Conservation (phyloP, 2,888 invertebrate genomes). For the Amblyteles armatorius region DNA sequence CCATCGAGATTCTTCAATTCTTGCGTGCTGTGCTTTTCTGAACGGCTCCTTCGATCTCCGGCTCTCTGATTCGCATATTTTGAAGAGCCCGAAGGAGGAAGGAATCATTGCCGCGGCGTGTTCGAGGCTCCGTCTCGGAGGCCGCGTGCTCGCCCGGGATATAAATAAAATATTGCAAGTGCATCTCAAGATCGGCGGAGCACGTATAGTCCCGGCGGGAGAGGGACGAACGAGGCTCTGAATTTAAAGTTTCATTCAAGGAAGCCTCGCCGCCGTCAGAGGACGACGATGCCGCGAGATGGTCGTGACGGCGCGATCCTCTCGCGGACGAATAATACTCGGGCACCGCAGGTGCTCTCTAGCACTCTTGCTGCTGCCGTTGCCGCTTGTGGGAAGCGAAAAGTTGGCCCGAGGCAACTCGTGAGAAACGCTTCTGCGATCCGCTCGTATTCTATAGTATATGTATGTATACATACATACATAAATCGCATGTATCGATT, state of each 20-base stretch:
- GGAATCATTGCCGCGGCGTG: background rate
- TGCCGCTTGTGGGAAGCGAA: slow-evolving; percentile 60
- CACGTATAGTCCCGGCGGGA: slow-evolving; percentile 6
- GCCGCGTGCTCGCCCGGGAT: slow-evolving; percentile 24
- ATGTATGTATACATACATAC: slow-evolving; percentile 21
- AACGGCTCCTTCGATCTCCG: background rate
- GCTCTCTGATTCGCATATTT: slow-evolving; percentile 23
- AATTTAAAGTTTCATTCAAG: slow-evolving; percentile 67
- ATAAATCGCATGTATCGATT: slow-evolving; percentile 48
- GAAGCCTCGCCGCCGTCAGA: slow-evolving; percentile 52
- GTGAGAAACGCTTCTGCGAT: slow-evolving; percentile 62
- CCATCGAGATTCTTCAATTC: slow-evolving; percentile 21
- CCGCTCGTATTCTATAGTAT: slow-evolving; percentile 23
- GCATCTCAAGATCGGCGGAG: slow-evolving; percentile 43
- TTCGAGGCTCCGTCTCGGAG: background rate
- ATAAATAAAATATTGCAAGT: slow-evolving; percentile 58
- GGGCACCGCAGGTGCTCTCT: slow-evolving; percentile 41
- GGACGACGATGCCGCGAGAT: slow-evolving; percentile 33
- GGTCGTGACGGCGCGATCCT: slow-evolving; percentile 55
- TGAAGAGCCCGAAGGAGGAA: slow-evolving; percentile 7
- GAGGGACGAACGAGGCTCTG: slow-evolving; percentile 47
- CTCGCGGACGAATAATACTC: slow-evolving; percentile 24
- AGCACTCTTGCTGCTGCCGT: background rate
- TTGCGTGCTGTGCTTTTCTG: background rate
- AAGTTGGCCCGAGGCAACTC: slow-evolving; percentile 49